Base-by-base conservation (phyloP, 2,888 invertebrate genomes). In the Nomada ferruginata region DNA sequence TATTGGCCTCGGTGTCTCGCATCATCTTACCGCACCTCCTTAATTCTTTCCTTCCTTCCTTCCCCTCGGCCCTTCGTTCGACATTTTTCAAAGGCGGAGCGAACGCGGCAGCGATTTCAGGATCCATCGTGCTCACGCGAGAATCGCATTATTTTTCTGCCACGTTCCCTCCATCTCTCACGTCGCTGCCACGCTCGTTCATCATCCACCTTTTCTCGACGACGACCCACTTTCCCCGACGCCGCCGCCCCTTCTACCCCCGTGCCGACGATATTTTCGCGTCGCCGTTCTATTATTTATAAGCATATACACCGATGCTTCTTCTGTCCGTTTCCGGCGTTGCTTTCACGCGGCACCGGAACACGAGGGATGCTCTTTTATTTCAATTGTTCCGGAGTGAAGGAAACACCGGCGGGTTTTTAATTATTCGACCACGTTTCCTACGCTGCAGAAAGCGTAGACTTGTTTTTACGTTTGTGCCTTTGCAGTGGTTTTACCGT, bases 131-230 rank as follows among this genome's bases (percentile, higher is more conserved):
- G 57, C 83, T 76, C 87, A 86, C 87, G 88, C 87, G 85, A 87
- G 83, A 87, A 85, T 88, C 87, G 87, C 87, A 85, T 88, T 88
- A 88, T 84, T 84, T 85, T 79, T 76, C 82, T 60, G 61, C 59
- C 61, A 70, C 23, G 59, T 57, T 57, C 64, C 65, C 61, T 55
- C 79, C 65, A 72, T 66, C 78, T 59, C 50, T 44, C 79, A 55
- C 63, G 65, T 68, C 55, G 76, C 70, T 60, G 47, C 76, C 74
- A 52, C 79, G 69, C 78, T 83, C 86, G 83, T 88, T 87, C 78
- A 85, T 84, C 87, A 87, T 82, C 81, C 59, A 47, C 75, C 69
- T 71, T 47, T 78, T 76, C 78, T 76, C 76, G 50, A n/a, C 29
- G 55, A 44, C 88, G 87, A 84, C 82, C 88, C 81, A 83, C 82